Percentiles rank a stretch among this genome's conserved stretches.
Evolutionary conservation across 2,797 vertebrate species (phyloP).

Genomic region (Paratrypauchen microcephalus): DNA sequence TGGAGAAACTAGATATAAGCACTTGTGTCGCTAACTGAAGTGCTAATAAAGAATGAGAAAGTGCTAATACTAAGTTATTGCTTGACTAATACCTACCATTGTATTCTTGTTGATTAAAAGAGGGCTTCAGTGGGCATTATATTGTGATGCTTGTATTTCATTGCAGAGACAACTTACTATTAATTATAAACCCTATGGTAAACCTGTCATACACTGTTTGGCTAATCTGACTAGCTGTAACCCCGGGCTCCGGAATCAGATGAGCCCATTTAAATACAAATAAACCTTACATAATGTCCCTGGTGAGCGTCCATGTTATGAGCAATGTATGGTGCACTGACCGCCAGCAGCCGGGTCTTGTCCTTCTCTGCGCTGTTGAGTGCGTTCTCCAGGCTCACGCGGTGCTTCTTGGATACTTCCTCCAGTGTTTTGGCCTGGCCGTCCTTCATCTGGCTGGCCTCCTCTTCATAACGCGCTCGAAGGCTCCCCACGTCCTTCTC

Average conservation of each 20-base stretch:
- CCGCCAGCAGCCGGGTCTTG: slow-evolving; percentile 88
- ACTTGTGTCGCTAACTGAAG: too few relatives aligned
- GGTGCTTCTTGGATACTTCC: slow-evolving; percentile 90
- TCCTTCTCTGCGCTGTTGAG: slow-evolving; percentile 86
- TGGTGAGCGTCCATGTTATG: neutral
- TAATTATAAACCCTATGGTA: neutral
- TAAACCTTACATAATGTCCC: neutral
- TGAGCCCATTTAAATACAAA: neutral
- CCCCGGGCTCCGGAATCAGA: neutral
- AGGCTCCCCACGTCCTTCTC: slow-evolving; percentile 88
- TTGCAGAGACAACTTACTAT: neutral
- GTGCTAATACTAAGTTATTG: too few relatives aligned
- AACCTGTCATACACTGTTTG: neutral
- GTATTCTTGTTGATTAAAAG: neutral
- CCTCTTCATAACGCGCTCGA: slow-evolving; percentile 86
- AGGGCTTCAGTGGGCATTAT: neutral
- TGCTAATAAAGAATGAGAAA: too few relatives aligned
- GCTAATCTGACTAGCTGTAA: neutral
- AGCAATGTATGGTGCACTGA: slow-evolving; percentile 61
- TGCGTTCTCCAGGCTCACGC: slow-evolving; percentile 84
- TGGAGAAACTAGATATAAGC: too few relatives aligned
- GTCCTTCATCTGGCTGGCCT: slow-evolving; percentile 86
- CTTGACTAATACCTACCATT: too few relatives aligned
- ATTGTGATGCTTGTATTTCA: neutral
- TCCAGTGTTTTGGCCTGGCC: slow-evolving; percentile 88